Evolutionary conservation across 2,888 invertebrate genomes (phyloP).

Genomic region (Lomographa bimaculata): DNA sequence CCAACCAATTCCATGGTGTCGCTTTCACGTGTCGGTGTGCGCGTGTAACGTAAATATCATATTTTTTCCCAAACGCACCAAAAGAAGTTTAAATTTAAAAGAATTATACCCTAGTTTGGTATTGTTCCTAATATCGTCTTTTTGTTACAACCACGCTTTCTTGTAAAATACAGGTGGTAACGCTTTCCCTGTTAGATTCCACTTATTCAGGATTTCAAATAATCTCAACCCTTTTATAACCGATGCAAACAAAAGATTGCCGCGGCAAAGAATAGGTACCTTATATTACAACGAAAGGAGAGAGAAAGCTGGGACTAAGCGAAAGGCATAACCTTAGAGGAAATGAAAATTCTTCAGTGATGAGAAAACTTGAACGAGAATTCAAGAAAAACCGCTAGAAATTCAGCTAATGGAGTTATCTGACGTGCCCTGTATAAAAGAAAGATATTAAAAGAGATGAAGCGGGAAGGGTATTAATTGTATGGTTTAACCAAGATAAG

Average conservation of each 20-base stretch:
- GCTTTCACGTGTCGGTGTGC: no score
- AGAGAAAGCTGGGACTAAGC: constrained; percentile 38
- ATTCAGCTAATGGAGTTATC: constrained; percentile 44
- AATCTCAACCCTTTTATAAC: constrained; percentile 47
- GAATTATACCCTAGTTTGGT: no score
- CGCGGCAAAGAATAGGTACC: constrained; percentile 39
- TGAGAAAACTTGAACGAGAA: constrained; percentile 55
- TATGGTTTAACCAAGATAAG: constrained; percentile 3
- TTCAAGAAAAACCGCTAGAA: constrained; percentile 50
- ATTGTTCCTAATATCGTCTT: no score
- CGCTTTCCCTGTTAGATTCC: constrained; percentile 42
- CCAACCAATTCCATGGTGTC: no score
- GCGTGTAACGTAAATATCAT: no score
- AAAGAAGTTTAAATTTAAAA: no score
- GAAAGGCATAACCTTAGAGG: constrained; percentile 41
- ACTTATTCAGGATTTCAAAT: no score
- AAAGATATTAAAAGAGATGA: constrained; percentile 42
- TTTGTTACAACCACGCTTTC: no score
- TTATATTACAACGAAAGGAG: constrained; percentile 40
- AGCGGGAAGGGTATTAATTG: constrained; percentile 32
- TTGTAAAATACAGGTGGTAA: constrained; percentile 37
- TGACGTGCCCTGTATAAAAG: constrained; percentile 40
- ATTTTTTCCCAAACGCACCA: no score
- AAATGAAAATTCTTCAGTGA: constrained; percentile 53
- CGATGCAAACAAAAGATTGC: constrained; percentile 44